These are phyloP conservation scores for Hirtodrosophila confusa DNA, from an alignment of 2,888 invertebrate genomes.

Conservation along the genomic window DNA sequence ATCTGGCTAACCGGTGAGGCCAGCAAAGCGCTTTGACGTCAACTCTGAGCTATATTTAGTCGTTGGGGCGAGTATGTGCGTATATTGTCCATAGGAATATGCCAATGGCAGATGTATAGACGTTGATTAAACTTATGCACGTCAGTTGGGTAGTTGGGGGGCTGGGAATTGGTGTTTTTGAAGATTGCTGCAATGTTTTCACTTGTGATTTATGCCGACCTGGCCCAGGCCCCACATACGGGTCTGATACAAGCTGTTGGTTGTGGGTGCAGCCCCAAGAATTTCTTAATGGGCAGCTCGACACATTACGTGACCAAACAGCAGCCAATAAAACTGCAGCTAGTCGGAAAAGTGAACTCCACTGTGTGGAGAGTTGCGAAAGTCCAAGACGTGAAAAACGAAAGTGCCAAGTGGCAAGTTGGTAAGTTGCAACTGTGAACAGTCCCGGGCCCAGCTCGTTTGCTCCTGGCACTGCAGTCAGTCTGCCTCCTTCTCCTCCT, in stretches of 20 bases:
- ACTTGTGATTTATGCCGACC: constrained; percentile 71
- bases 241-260: constrained; percentile 12
- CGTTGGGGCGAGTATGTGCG: constrained; percentile 12
- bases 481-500: neutral
- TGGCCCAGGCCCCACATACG: constrained; percentile 6
- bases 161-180: constrained; percentile 41
- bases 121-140: constrained; percentile 65
- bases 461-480: constrained; percentile 54
- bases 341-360: constrained; percentile 10
- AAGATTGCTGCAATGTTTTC: constrained; percentile 47
- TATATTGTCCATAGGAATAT: constrained; percentile 35
- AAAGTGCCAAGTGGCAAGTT: constrained; percentile 55
- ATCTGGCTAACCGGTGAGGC: constrained; percentile 29
- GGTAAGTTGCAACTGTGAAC: constrained; percentile 12
- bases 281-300: constrained; percentile 68
- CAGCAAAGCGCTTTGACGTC: constrained; percentile 29
- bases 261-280: constrained; percentile 54
- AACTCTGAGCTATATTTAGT: constrained; percentile 38
- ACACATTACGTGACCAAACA: constrained; percentile 63
- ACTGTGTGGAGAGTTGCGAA: constrained; percentile 46
- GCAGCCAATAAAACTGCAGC: constrained; percentile 8
- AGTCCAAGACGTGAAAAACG: constrained; percentile 40
- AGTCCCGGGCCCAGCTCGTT: constrained; percentile 32
- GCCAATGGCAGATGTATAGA: constrained; percentile 50
- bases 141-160: constrained; percentile 7